Evolutionary conservation across 2,113 vertebrate species (phyloP).

Genomic region (Pedetes capensis): DNA sequence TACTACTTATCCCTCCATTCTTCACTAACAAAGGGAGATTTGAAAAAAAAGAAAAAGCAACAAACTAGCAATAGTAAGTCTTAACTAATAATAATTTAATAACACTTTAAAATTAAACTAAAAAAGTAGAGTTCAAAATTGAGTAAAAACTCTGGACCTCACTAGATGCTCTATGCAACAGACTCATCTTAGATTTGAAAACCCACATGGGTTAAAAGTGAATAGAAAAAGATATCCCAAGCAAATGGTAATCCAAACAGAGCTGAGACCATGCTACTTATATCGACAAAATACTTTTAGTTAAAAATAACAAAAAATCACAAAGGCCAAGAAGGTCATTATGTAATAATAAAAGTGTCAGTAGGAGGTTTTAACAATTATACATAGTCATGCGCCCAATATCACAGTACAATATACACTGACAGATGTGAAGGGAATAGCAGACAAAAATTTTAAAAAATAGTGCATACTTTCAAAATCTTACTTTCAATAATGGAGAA

Average conservation of each 20-base stretch:
- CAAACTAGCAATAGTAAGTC: background rate
- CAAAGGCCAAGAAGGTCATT: background rate
- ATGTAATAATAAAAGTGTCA: background rate
- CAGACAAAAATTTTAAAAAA: background rate
- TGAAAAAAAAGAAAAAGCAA: too few relatives aligned
- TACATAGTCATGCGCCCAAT: too few relatives aligned
- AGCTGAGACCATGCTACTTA: too few relatives aligned
- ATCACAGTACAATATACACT: too few relatives aligned
- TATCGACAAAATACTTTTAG: too few relatives aligned
- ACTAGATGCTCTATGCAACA: background rate
- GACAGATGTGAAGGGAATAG: background rate
- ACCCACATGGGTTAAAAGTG: background rate
- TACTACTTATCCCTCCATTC: too few relatives aligned
- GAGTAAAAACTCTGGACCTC: background rate
- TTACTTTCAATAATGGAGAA: background rate
- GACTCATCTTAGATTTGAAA: background rate
- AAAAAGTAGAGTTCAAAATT: background rate
- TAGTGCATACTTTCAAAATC: too few relatives aligned
- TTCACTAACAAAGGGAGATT: too few relatives aligned
- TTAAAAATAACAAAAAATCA: too few relatives aligned
- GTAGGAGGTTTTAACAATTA: background rate
- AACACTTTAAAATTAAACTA: background rate
- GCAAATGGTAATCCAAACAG: background rate
- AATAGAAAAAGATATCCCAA: too few relatives aligned
- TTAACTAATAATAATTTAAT: background rate